Base-by-base conservation (phyloP, 2,888 invertebrate species). In the Drosophila tanythrix region DNA sequence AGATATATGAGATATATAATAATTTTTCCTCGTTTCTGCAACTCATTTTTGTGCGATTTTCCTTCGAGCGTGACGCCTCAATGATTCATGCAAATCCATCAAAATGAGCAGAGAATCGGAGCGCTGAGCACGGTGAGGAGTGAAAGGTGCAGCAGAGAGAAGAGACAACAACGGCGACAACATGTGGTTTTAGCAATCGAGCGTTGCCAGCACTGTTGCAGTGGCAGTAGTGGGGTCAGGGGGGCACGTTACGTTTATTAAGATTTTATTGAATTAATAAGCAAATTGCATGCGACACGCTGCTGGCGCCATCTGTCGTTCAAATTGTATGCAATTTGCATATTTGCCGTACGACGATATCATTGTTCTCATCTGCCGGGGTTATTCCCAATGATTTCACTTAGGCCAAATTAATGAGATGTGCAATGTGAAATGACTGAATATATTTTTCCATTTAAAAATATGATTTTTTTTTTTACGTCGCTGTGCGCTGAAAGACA, bases 81-180 rank as follows among this genome's bases (percentile, higher is more conserved):
- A 90, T 89, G 89, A 90, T 88, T 89, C 90, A 89, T 90, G 89
- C 89, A 90, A 88, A 90, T 90, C 84, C 90, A 89, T 90, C 89
- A 89, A 80, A 79, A 60, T 69, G 7, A 69, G 35, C 51, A 38
- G 57, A 51, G 63, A 61, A 52, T 46, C 25, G 15, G 15, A 46
- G 46, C 15, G 46, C 25, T 8, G 18, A 31, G 56, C 57, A 29
- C 11, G 18, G 27, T 10, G 21, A 62, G 53, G 29, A 27, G 50
- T 18, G 46, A 58, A 25, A 31, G n/a, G 29, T 46, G 43, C 43
- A 46, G 43, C 43, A 6, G 27, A 15, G 36, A 35, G 25, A 4
- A 31, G 52, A 59, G 51, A 56, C 21, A 52, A 53, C 40, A 70
- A 55, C 57, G 65, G 78, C 63, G 67, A 67, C 61, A 83, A 83